phyloP scores from a whole-genome alignment of 2,888 invertebrate species.

The Luperina testacea region DNA sequence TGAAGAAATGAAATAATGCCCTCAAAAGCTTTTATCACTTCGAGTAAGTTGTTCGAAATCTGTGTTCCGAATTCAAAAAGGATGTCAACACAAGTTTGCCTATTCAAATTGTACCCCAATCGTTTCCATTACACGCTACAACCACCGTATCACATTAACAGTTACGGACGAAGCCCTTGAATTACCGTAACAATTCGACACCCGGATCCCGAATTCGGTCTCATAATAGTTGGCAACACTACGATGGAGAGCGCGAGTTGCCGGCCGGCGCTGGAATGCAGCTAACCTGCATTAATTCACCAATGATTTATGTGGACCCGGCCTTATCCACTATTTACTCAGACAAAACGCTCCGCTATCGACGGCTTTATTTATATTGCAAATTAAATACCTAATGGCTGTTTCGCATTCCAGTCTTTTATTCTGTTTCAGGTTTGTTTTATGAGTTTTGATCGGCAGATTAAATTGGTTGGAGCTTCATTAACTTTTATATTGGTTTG shows the following conservation, averaged over 20 bases:
- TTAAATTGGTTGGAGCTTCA: slow-evolving; percentile 22
- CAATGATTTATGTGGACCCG: slow-evolving; percentile 70
- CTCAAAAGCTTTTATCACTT: not conserved
- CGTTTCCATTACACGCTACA: slow-evolving; percentile 4
- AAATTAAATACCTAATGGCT: slow-evolving; percentile 54
- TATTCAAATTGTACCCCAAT: slow-evolving; percentile 1
- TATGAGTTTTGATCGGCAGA: slow-evolving; percentile 27
- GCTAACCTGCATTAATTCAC: slow-evolving; percentile 74
- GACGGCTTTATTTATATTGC: slow-evolving; percentile 61
- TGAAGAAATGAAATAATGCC: not conserved
- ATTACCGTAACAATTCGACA: slow-evolving; percentile 23
- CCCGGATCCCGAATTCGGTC: slow-evolving; percentile 53
- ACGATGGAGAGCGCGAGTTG: slow-evolving; percentile 55
- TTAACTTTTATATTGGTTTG: not conserved
- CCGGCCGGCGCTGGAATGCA: slow-evolving; percentile 76
- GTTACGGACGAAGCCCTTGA: not conserved
- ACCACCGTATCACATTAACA: not conserved
- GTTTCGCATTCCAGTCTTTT: slow-evolving; percentile 52
- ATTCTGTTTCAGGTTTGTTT: slow-evolving; percentile 44
- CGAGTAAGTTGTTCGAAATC: not conserved
- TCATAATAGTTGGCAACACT: slow-evolving; percentile 55
- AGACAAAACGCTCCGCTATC: slow-evolving; percentile 64
- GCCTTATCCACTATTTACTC: slow-evolving; percentile 64
- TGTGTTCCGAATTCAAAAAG: not conserved
- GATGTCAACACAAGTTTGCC: slow-evolving; percentile 3